Conservation (phyloP, 2,888 invertebrate genomes). For the Acrocyrtus sp. region DNA sequence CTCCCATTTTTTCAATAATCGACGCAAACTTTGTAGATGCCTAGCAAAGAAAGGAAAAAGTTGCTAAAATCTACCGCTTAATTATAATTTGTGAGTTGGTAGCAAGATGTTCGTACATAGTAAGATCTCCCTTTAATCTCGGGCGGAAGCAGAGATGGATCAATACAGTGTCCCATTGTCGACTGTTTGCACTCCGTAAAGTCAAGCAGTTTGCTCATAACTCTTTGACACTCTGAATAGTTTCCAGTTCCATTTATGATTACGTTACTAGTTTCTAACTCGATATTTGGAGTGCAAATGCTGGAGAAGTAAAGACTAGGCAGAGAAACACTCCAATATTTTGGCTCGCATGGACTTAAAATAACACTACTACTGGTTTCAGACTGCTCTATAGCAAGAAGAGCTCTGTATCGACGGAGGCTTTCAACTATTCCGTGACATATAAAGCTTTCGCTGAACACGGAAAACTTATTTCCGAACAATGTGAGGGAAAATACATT, state of each 20-base stretch:
- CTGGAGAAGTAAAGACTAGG: no score
- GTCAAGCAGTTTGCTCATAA: conserved; percentile 53
- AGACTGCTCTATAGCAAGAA: no score
- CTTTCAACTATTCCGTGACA: conserved; percentile 69
- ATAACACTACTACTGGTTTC: no score
- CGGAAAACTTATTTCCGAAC: conserved; percentile 66
- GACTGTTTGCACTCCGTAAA: conserved; percentile 52
- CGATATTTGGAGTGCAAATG: no score
- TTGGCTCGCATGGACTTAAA: no score
- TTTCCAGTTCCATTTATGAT: conserved; percentile 64
- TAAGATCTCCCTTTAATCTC: conserved; percentile 55
- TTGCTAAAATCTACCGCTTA: no score
- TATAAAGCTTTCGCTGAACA: conserved; percentile 68
- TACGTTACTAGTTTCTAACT: no score
- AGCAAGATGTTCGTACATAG: conserved; percentile 65
- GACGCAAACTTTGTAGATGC: no score
- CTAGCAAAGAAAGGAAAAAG: no score
- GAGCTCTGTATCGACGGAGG: conserved; percentile 65
- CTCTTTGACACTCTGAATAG: conserved; percentile 50
- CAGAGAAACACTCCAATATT: no score
- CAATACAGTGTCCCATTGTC: conserved; percentile 61
- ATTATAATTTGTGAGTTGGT: no score
- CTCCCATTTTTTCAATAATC: no score
- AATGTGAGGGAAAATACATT: conserved; percentile 64
- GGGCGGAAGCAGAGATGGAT: conserved; percentile 41